phyloP scores from a whole-genome alignment of 2,888 invertebrate genomes.

The Cyrtodaria siliqua region DNA sequence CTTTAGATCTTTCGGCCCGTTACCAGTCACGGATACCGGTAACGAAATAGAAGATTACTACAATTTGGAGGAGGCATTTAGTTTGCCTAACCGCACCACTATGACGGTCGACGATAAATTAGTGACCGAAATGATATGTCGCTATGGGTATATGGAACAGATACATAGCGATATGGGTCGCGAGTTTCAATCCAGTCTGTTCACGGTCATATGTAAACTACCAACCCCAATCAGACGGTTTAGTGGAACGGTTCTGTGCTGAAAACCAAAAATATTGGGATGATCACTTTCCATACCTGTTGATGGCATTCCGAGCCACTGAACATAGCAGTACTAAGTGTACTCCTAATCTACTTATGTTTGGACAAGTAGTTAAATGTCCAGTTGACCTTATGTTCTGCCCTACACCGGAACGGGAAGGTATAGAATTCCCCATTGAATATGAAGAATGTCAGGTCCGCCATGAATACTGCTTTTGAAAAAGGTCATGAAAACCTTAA shows the following conservation, averaged over 20 bases:
- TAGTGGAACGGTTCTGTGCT: constrained; percentile 51
- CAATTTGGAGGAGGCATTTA: constrained; percentile 55
- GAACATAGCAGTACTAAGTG: constrained; percentile 52
- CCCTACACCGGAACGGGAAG: not conserved
- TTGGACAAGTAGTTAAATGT: constrained; percentile 44
- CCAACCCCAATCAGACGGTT: constrained; percentile 52
- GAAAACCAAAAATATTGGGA: constrained; percentile 60
- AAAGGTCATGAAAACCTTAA: constrained; percentile 8
- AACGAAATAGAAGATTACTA: constrained; percentile 62
- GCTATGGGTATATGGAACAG: constrained; percentile 42
- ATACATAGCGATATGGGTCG: constrained; percentile 65
- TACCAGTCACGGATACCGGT: constrained; percentile 44
- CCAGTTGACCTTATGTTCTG: constrained; percentile 61
- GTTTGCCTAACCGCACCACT: constrained; percentile 50
- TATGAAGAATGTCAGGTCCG: constrained; percentile 33
- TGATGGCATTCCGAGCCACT: constrained; percentile 47
- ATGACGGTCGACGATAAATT: constrained; percentile 54
- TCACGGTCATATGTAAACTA: constrained; percentile 49
- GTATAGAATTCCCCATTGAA: constrained; percentile 15
- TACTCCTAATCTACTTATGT: constrained; percentile 53
- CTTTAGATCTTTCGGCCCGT: constrained; percentile 63
- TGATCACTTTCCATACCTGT: constrained; percentile 52
- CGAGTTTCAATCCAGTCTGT: constrained; percentile 60
- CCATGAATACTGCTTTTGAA: constrained; percentile 14
- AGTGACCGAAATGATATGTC: constrained; percentile 47